Conservation (phyloP, 2,797 vertebrate species). For the Telmatherina bonti region DNA sequence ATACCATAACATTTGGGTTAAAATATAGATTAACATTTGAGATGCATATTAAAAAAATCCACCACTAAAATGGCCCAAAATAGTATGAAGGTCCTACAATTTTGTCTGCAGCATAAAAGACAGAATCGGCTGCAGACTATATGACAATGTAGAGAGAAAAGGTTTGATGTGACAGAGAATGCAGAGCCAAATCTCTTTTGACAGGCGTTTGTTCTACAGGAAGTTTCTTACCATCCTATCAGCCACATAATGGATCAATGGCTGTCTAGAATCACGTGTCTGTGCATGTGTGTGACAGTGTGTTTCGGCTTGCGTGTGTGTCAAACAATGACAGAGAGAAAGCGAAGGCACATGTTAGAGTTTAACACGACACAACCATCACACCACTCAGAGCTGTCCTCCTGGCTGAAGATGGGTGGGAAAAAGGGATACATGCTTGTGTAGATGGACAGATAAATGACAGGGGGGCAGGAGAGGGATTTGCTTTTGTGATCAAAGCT, state of each 20-base stretch:
- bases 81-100: no score
- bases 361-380: constrained; percentile 44
- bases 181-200: no score
- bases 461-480: constrained; percentile 37
- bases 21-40: no score
- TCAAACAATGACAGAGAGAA: constrained; percentile 4
- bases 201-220: constrained; percentile 62
- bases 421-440: constrained; percentile 21
- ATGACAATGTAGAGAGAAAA: no score
- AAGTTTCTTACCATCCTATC: constrained; percentile 71
- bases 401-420: constrained; percentile 8
- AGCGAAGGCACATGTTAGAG: constrained; percentile 36
- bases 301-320: constrained; percentile 11
- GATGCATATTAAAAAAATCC: no score
- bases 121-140: no score
- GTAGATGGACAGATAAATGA: constrained; percentile 55
- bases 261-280: constrained; percentile 59
- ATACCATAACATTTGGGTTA: no score
- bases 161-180: no score
- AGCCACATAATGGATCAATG: constrained; percentile 70
- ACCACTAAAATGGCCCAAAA: no score
- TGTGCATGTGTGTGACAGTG: constrained; percentile 31
- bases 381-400: constrained; percentile 41
- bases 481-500: constrained; percentile 66
- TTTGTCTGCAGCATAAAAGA: no score